These are phyloP conservation scores for Rallus crepitans DNA, from an alignment of 2,797 vertebrate genomes.

Conservation along the genomic window DNA sequence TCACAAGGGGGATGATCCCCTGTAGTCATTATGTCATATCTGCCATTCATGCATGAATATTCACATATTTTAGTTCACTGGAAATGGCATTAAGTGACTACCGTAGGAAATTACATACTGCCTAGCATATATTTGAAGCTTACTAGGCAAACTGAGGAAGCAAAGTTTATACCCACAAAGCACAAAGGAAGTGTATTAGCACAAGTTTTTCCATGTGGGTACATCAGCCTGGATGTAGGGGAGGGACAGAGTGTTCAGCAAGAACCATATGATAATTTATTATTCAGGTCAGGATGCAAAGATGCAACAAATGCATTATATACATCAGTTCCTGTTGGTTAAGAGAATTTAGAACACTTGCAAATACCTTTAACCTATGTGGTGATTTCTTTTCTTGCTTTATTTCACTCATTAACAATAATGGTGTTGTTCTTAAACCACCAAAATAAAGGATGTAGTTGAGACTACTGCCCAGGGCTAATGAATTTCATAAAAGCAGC, in stretches of 20 bases:
- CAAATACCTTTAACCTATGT: conserved; percentile 39
- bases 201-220: neutral
- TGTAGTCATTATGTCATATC: neutral
- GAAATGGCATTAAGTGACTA: neutral
- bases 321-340: neutral
- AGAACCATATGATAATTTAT: neutral
- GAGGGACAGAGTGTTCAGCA: neutral
- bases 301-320: neutral
- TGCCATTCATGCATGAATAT: neutral
- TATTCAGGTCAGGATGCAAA: neutral
- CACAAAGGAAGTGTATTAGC: neutral
- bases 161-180: fast-evolving
- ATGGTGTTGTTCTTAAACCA: conserved; percentile 42
- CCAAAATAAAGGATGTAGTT: conserved; percentile 53
- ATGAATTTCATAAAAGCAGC: conserved; percentile 59
- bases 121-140: neutral
- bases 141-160: neutral
- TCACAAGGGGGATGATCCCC: fast-evolving
- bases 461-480: conserved; percentile 50
- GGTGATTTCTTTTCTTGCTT: conserved; percentile 50
- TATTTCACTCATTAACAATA: conserved; percentile 67
- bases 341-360: conserved; percentile 31
- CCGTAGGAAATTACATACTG: neutral
- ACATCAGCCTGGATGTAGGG: neutral
- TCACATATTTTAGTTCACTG: neutral